Base-by-base conservation (phyloP, 2,888 invertebrate species). In the Catocala sponsa region DNA sequence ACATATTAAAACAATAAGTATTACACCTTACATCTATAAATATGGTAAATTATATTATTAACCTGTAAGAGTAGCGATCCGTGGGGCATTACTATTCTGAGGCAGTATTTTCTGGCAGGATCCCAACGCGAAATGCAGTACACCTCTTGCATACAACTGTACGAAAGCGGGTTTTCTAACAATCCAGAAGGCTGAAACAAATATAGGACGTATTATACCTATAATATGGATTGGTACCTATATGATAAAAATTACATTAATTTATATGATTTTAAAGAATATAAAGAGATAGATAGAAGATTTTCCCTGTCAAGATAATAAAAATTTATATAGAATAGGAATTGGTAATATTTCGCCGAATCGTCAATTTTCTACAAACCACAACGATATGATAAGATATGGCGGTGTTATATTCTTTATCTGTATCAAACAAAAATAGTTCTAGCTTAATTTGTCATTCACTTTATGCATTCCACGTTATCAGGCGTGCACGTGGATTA, bases 101-200 rank as follows among this genome's bases (percentile, higher is more conserved):
- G 95, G 86, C 97, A 97, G 89, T 96, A 97, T 84, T 97, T 97
- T 77, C 97, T 96, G n/a, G 96, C 96, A 1, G 96, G 96, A 79
- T 97, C 97, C 97, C 97, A 97, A 55, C 97, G 95, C 0, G 96
- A 96, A 54, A 97, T 96, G 71, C 96, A 96, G 84, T 97, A 97
- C 2, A 97, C 96, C 80, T 97, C 97, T 78, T 97, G 97, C 95
- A 97, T 97, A 77, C 95, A 95, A 78, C 96, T 96, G 87, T 97
- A 97, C 5, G 96, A 95, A 57, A 97, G 92, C 0, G 96, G 95
- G 10, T 94, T 91, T 81, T 97, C 97, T 88, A 97, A 92, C 64
- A 96, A 93, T 55, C 96, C 96, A 35, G 95, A 95, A 10, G 96
- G 95, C 96, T 96, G 92, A 68, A 95, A 95, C 70, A 81, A 69